Evolutionary conservation across 2,113 vertebrate genomes (phyloP).

Genomic region (Enhydra lutris): DNA sequence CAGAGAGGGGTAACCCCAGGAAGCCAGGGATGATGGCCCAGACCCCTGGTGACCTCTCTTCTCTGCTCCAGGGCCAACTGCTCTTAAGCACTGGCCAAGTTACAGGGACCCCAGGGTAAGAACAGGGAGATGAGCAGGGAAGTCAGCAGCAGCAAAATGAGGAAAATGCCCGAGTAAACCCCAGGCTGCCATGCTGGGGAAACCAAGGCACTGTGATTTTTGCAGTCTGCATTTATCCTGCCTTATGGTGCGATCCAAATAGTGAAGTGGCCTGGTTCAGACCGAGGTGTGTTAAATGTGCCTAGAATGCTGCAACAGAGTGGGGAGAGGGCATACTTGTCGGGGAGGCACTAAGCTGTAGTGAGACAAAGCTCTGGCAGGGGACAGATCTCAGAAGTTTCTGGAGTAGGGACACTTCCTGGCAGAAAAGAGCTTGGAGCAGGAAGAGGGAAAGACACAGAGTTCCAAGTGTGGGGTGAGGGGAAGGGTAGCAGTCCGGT

Average conservation of each 20-base stretch:
- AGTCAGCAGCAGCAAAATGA: constrained; percentile 53
- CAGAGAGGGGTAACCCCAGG: not conserved
- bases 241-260: not conserved
- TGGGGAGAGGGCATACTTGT: fast-evolving
- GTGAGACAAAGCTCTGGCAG: not conserved
- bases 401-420: constrained; percentile 38
- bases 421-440: not conserved
- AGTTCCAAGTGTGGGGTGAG: not conserved
- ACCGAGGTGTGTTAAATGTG: not conserved
- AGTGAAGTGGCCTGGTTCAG: not conserved
- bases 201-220: not conserved
- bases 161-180: not conserved
- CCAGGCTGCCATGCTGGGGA: not conserved
- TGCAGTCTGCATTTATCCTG: not conserved
- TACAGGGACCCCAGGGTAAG: not conserved
- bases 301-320: not conserved
- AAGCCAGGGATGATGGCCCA: not conserved
- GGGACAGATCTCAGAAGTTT: not conserved
- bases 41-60: not conserved
- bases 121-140: constrained; percentile 32
- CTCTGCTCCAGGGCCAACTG: not conserved
- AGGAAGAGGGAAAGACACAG: not conserved
- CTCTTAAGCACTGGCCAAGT: not conserved
- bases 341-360: not conserved
- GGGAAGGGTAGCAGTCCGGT: not conserved